Conservation (phyloP, 1,140 invertebrate species). For the Wiebesia pumilae region DNA sequence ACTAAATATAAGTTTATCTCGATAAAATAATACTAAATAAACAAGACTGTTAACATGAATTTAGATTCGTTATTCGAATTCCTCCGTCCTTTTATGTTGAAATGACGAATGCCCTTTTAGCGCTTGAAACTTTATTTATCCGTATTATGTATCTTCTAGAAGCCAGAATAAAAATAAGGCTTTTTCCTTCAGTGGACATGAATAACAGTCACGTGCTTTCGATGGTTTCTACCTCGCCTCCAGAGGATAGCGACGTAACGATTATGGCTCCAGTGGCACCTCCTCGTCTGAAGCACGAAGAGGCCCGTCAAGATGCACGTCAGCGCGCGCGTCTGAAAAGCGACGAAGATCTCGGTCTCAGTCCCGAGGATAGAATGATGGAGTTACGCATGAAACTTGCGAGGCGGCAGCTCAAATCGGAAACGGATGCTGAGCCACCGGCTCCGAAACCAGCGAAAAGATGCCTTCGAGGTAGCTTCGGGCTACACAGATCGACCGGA, state of each 20-base stretch:
- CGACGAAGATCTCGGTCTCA: slow-evolving; percentile 83
- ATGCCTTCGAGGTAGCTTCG: slow-evolving; percentile 61
- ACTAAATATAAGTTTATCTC: no score
- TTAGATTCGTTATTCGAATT: no score
- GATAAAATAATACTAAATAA: no score
- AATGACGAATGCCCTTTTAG: no score
- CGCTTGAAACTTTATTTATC: no score
- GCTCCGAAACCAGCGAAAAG: slow-evolving; percentile 63
- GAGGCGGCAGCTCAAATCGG: slow-evolving; percentile 63
- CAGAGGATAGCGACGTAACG: slow-evolving; percentile 15
- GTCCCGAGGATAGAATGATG: slow-evolving; percentile 81
- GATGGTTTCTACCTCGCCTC: background rate
- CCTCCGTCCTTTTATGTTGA: no score
- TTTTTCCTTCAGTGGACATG: background rate
- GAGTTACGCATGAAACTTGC: slow-evolving; percentile 75
- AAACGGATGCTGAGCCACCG: slow-evolving; percentile 61
- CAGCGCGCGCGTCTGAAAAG: slow-evolving; percentile 82
- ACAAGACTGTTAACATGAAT: no score
- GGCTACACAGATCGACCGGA: slow-evolving; percentile 52
- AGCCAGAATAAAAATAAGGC: background rate
- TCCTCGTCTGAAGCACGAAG: slow-evolving; percentile 72
- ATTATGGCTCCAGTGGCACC: slow-evolving; percentile 74
- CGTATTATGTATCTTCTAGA: no score
- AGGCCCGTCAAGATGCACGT: slow-evolving; percentile 79
- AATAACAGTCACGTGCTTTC: background rate